Conservation (phyloP, 2,888 invertebrate species). For the Eristalis pertinax region DNA sequence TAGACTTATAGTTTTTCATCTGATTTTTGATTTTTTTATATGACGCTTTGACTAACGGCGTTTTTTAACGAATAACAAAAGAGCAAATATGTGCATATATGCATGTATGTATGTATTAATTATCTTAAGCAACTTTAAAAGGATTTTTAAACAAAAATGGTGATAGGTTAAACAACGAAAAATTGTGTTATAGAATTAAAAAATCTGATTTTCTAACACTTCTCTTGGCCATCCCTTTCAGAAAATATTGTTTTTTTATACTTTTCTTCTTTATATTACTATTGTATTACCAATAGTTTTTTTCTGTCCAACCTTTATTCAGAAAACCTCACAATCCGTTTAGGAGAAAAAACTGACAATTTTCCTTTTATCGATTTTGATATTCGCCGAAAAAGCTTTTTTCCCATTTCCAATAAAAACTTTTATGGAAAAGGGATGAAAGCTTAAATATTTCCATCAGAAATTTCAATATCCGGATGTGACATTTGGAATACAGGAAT, state of each 20-base stretch:
- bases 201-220: slow-evolving; percentile 77
- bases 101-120: neutral
- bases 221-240: slow-evolving; percentile 78
- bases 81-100: neutral
- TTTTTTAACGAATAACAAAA: neutral
- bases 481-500: slow-evolving; percentile 48
- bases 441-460: slow-evolving; percentile 30
- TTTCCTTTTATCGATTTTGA: slow-evolving; percentile 63
- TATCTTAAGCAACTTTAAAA: neutral
- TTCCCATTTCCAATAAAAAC: slow-evolving; percentile 46
- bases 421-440: slow-evolving; percentile 34
- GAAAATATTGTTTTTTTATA: slow-evolving; percentile 10
- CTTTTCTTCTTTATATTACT: neutral
- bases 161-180: neutral
- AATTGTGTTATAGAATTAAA: neutral
- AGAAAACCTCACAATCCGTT: slow-evolving; percentile 19
- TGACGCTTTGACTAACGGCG: neutral
- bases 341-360: slow-evolving; percentile 40
- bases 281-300: neutral
- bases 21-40: neutral
- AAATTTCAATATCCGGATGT: slow-evolving; percentile 21
- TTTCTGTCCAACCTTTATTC: slow-evolving; percentile 9
- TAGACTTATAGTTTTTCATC: neutral
- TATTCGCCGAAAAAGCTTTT: slow-evolving; percentile 27
- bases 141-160: neutral